Evolutionary conservation across 1,140 invertebrate genomes (phyloP).

Genomic region (Diuraphis noxia): DNA sequence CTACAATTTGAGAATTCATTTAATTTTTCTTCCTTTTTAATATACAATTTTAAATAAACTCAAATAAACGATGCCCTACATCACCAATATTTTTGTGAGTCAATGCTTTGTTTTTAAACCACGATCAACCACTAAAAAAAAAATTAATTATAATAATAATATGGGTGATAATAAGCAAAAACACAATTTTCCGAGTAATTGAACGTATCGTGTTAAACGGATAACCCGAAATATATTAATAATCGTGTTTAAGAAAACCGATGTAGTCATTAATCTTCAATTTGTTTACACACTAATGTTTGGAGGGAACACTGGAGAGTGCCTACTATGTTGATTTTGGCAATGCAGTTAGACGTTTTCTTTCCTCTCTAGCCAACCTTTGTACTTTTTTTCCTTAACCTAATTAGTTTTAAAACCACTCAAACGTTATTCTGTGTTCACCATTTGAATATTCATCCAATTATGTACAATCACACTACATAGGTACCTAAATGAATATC

Average conservation of each 20-base stretch:
- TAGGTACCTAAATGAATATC: background rate
- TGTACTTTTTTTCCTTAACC: background rate
- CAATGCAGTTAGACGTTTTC: background rate
- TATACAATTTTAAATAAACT: background rate
- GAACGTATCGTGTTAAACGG: background rate
- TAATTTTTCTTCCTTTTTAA: background rate
- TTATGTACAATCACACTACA: background rate
- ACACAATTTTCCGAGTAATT: background rate
- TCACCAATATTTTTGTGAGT: background rate
- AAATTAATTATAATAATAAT: background rate
- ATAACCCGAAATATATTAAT: background rate
- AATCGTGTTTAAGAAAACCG: background rate
- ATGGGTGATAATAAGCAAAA: background rate
- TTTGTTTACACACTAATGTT: slow-evolving; percentile 1
- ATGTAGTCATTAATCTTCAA: slow-evolving; percentile 10
- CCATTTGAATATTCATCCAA: background rate
- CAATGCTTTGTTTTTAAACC: background rate
- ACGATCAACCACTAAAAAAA: background rate
- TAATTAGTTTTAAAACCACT: background rate
- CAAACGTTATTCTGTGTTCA: background rate
- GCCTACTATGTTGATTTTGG: background rate
- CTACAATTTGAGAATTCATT: background rate
- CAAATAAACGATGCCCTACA: background rate
- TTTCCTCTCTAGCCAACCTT: background rate
- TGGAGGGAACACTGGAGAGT: background rate